A percentile compares a stretch with the other conserved stretches of the same genome.
Evolutionary conservation across 2,797 vertebrate genomes (phyloP).

Genomic region (Rhincodon typus): DNA sequence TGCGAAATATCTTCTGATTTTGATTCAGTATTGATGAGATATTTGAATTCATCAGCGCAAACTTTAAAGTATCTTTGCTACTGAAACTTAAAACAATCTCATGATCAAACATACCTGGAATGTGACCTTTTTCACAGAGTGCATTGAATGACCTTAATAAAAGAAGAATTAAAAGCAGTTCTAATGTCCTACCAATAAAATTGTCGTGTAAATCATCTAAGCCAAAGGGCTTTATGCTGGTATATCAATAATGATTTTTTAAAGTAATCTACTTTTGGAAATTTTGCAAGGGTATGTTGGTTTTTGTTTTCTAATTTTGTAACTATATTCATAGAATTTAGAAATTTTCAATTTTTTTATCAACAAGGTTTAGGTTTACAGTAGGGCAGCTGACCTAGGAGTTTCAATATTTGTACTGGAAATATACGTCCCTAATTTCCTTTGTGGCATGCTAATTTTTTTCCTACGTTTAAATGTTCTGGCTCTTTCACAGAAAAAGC

Average conservation of each 20-base stretch:
- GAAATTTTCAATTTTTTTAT: neutral
- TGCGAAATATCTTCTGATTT: neutral
- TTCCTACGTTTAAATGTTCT: neutral
- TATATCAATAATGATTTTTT: neutral
- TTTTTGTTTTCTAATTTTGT: constrained; percentile 15
- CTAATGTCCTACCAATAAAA: neutral
- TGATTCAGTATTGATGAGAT: too few species aligned
- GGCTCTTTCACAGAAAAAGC: neutral
- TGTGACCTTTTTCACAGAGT: neutral
- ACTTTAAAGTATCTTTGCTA: constrained; percentile 7
- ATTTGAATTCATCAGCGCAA: neutral
- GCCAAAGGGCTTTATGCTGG: too few species aligned
- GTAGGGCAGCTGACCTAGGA: too few species aligned
- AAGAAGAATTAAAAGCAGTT: neutral
- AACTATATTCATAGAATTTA: neutral
- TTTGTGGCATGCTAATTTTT: neutral
- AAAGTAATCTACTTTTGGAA: neutral
- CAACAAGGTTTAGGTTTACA: neutral
- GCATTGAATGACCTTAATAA: neutral
- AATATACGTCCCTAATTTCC: neutral
- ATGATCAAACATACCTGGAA: neutral
- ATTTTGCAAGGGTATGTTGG: too few species aligned
- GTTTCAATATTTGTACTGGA: neutral
- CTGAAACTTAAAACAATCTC: neutral
- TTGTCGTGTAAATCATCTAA: neutral